A percentile compares a stretch with the other conserved stretches of the same genome.
These are phyloP conservation scores for Brassicogethes aeneus DNA, from an alignment of 2,888 invertebrate genomes.

Conservation along the genomic window DNA sequence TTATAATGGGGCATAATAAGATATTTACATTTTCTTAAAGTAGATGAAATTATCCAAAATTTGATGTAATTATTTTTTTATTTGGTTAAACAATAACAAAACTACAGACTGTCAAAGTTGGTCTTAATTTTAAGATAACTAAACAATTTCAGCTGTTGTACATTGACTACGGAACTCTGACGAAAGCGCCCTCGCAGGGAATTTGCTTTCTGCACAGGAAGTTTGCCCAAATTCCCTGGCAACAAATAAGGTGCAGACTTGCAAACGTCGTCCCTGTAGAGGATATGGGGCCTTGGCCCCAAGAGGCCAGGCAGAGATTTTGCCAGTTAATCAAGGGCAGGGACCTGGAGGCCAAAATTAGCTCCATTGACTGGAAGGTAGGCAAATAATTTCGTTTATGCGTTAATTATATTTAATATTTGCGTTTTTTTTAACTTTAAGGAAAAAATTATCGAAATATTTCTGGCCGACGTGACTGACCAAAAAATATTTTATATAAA, in stretches of 20 bases:
- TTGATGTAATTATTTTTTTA: constrained; percentile 8
- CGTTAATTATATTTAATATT: constrained; percentile 6
- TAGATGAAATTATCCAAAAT: too few species aligned
- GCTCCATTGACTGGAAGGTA: constrained; percentile 26
- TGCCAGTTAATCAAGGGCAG: constrained; percentile 35
- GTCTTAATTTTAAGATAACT: too few species aligned
- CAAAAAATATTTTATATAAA: constrained; percentile 44
- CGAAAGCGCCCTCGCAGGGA: constrained; percentile 30
- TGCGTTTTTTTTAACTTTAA: constrained; percentile 16
- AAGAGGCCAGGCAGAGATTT: constrained; percentile 38
- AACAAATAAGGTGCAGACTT: constrained; percentile 46
- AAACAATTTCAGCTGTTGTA: too few species aligned
- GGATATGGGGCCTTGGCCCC: constrained; percentile 42
- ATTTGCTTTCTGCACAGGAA: constrained; percentile 36
- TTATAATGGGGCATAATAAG: too few species aligned
- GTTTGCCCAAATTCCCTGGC: constrained; percentile 43
- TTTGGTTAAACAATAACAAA: too few species aligned
- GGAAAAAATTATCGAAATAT: constrained; percentile 29
- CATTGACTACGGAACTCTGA: constrained; percentile 52
- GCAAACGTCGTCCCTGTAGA: constrained; percentile 41
- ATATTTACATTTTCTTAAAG: too few species aligned
- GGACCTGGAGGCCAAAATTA: constrained; percentile 39
- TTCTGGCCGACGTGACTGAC: constrained; percentile 45
- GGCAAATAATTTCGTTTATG: constrained; percentile 5
- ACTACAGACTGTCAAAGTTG: too few species aligned